These are phyloP conservation scores for Orthosia gothica DNA, from an alignment of 2,888 invertebrate species.

Conservation along the genomic window DNA sequence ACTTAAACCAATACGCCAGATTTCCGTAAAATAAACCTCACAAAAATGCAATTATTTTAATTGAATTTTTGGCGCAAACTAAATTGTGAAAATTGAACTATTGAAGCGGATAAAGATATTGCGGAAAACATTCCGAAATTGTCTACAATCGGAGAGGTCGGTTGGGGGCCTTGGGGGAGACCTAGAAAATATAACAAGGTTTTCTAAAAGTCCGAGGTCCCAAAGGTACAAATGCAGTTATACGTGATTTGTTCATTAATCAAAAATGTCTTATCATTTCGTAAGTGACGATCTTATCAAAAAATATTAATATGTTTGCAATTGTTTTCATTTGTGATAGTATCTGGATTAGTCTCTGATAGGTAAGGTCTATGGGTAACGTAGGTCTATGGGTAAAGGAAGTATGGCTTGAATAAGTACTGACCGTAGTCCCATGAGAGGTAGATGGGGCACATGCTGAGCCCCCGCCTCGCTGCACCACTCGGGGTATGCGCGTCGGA, in stretches of 20 bases:
- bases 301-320: neutral
- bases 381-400: too few relatives aligned
- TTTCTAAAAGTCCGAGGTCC: neutral
- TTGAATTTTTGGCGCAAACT: constrained; percentile 5
- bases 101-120: constrained; percentile 13
- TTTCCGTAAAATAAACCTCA: constrained; percentile 11
- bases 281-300: neutral
- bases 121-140: constrained; percentile 13
- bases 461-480: constrained; percentile 96
- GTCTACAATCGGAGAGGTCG: neutral
- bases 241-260: neutral
- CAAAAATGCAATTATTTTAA: too few relatives aligned
- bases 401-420: constrained; percentile 57
- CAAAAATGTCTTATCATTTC: neutral
- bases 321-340: neutral
- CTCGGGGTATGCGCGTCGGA: constrained; percentile 96
- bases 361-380: too few relatives aligned
- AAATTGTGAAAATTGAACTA: neutral
- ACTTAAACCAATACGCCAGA: constrained; percentile 10
- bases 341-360: neutral
- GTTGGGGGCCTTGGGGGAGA: neutral
- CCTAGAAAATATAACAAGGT: neutral
- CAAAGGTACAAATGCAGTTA: neutral
- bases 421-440: constrained; percentile 91
- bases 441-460: constrained; percentile 92